Evolutionary conservation across 1,140 invertebrate species (phyloP).

Genomic region (Xylocopa sonorina): DNA sequence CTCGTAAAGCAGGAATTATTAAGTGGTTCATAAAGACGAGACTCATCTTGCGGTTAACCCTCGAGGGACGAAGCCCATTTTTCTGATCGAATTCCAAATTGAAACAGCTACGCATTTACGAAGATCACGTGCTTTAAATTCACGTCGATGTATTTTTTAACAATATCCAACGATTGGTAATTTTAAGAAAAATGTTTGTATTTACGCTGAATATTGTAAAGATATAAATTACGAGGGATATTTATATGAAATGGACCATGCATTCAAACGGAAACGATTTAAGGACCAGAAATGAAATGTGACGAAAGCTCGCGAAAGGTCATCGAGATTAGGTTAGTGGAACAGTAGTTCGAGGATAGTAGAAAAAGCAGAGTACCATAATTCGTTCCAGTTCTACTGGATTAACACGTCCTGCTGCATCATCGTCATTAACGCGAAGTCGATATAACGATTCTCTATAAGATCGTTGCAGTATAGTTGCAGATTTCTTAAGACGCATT

Average conservation of each 20-base stretch:
- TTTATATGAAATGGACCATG: not conserved
- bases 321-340: constrained; percentile 28
- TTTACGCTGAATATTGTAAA: not conserved
- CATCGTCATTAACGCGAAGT: constrained; percentile 24
- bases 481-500: not conserved
- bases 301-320: not conserved
- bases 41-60: not conserved
- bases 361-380: not conserved
- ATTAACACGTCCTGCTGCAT: constrained; percentile 10
- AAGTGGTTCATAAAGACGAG: constrained; percentile 33
- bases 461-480: not conserved
- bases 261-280: not conserved
- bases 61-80: constrained; percentile 3
- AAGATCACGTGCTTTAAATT: not conserved
- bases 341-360: not conserved
- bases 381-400: constrained; percentile 36
- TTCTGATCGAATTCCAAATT: not conserved
- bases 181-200: not conserved
- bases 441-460: not conserved
- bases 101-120: not conserved
- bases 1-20: constrained; percentile 45
- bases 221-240: not conserved
- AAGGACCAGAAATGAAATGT: not conserved
- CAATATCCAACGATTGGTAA: not conserved
- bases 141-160: not conserved